These are phyloP conservation scores for Macrosoma leucophasiata DNA, from an alignment of 2,888 invertebrate genomes.

Conservation along the genomic window DNA sequence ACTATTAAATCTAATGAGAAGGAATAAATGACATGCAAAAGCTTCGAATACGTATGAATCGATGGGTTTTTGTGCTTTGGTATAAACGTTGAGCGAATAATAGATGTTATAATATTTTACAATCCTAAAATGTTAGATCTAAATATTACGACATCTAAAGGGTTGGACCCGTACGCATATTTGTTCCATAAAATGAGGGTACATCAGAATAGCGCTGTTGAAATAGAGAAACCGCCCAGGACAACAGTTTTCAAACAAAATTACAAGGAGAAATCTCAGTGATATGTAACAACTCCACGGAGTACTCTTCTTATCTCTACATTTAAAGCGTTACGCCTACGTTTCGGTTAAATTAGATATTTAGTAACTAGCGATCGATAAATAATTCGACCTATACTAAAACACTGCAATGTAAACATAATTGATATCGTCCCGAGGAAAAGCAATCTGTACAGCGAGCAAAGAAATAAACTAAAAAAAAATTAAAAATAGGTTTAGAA, in stretches of 20 bases:
- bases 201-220: constrained; percentile 53
- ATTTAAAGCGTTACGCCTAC: constrained; percentile 68
- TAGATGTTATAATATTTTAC: constrained; percentile 64
- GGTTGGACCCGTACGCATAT: constrained; percentile 74
- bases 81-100: constrained; percentile 74
- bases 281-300: constrained; percentile 73
- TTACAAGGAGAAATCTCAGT: constrained; percentile 73
- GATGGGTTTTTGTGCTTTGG: constrained; percentile 76
- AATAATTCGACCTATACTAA: constrained; percentile 32
- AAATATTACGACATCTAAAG: constrained; percentile 67
- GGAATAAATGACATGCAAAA: constrained; percentile 57
- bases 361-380: constrained; percentile 53
- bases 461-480: too few species aligned
- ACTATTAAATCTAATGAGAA: constrained; percentile 70
- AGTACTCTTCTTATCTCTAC: constrained; percentile 68
- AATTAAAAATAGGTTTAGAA: too few species aligned
- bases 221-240: constrained; percentile 49
- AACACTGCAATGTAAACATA: constrained; percentile 18
- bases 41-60: constrained; percentile 66
- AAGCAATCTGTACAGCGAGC: constrained; percentile 8
- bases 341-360: constrained; percentile 54
- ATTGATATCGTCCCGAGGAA: constrained; percentile 15
- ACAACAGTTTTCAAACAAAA: constrained; percentile 50
- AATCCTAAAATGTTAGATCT: constrained; percentile 69
- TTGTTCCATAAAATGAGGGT: constrained; percentile 57